These are phyloP conservation scores for Cetoscarus ocellatus DNA, from an alignment of 2,797 vertebrate species.

Conservation along the genomic window DNA sequence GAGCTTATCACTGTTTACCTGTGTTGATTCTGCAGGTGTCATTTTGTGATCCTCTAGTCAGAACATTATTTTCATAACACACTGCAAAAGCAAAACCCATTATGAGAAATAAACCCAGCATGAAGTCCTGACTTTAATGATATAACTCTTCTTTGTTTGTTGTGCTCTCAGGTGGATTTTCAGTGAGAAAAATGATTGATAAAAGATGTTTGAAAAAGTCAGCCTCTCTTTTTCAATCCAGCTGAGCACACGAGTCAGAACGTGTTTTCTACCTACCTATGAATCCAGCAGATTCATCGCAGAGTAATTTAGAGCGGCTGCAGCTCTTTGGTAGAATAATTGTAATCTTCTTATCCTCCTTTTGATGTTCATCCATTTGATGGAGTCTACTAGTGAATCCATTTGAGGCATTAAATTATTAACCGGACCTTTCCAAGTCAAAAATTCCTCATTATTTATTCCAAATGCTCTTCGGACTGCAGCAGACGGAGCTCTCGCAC, in stretches of 20 bases:
- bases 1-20: constrained; percentile 8
- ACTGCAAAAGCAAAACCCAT: constrained; percentile 26
- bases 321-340: constrained; percentile 17
- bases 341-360: constrained; percentile 27
- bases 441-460: constrained; percentile 71
- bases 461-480: constrained; percentile 61
- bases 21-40: constrained; percentile 11
- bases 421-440: constrained; percentile 65
- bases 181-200: constrained; percentile 11
- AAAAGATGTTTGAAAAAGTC: background rate
- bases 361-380: constrained; percentile 64
- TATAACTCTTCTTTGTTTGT: constrained; percentile 15
- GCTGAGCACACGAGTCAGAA: background rate
- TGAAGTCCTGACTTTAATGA: constrained; percentile 36
- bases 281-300: background rate
- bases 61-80: constrained; percentile 15
- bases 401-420: constrained; percentile 81
- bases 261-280: background rate
- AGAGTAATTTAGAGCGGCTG: constrained; percentile 5
- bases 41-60: constrained; percentile 6
- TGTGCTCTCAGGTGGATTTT: background rate
- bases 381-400: constrained; percentile 61
- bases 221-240: too few relatives aligned
- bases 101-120: constrained; percentile 9
- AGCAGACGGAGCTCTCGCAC: constrained; percentile 40